A percentile compares a stretch with the other conserved stretches of the same genome.
Evolutionary conservation across 2,113 vertebrate species (phyloP).

Genomic region (Phalacrocorax brasilianus): DNA sequence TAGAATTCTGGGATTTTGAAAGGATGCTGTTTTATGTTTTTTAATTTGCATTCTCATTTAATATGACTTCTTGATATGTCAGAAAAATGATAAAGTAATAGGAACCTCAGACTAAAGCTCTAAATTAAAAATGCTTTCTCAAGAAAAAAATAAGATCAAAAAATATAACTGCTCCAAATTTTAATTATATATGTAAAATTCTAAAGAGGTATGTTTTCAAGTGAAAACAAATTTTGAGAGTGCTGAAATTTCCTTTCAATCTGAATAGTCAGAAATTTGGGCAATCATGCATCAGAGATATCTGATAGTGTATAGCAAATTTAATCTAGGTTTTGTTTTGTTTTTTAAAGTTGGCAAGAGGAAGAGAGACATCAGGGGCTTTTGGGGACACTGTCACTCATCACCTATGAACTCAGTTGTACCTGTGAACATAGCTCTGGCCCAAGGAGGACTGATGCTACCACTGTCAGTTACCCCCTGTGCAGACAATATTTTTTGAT

Average conservation of each 20-base stretch:
- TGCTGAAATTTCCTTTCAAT: neutral
- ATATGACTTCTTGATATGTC: neutral
- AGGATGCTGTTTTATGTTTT: neutral
- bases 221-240: neutral
- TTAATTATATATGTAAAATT: neutral
- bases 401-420: neutral
- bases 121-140: neutral
- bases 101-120: neutral
- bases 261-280: neutral
- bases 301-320: neutral
- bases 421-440: neutral
- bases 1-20: neutral
- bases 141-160: neutral
- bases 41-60: neutral
- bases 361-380: neutral
- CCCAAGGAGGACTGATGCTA: neutral
- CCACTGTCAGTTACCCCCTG: neutral
- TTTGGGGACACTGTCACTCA: neutral
- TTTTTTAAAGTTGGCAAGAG: neutral
- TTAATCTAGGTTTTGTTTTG: too few species aligned
- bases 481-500: neutral
- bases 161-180: neutral
- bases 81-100: neutral
- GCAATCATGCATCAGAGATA: neutral
- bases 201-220: neutral